Percentiles rank a stretch among this genome's conserved stretches.
Evolutionary conservation across 2,113 vertebrate species (phyloP).

Genomic region (Trichechus manatus): DNA sequence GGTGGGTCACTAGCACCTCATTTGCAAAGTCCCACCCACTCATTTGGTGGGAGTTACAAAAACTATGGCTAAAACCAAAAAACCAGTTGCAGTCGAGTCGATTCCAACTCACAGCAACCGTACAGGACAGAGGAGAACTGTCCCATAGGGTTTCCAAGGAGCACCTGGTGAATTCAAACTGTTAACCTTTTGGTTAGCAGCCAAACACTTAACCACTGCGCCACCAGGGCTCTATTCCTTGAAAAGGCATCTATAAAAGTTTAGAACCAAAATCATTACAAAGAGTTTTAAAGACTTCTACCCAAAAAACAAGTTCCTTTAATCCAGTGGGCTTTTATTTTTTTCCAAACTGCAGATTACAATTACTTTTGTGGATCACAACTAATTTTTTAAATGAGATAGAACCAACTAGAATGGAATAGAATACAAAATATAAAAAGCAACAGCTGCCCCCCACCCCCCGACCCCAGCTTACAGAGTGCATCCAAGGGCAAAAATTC

Average conservation of each 20-base stretch:
- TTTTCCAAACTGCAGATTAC: background rate
- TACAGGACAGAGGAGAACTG: too few relatives aligned
- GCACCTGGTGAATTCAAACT: too few relatives aligned
- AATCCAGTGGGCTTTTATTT: background rate
- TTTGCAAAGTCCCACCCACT: too few relatives aligned
- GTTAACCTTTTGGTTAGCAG: too few relatives aligned
- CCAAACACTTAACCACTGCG: too few relatives aligned
- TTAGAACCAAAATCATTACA: slow-evolving; percentile 36
- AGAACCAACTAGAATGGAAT: background rate
- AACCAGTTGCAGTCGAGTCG: too few relatives aligned
- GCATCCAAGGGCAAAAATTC: background rate
- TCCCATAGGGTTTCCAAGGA: too few relatives aligned
- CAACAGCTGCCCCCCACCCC: background rate
- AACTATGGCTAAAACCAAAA: too few relatives aligned
- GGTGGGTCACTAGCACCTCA: too few relatives aligned
- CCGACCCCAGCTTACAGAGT: background rate
- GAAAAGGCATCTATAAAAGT: background rate
- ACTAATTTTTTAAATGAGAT: background rate
- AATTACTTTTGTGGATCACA: background rate
- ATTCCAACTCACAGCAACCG: too few relatives aligned
- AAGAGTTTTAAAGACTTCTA: slow-evolving; percentile 34
- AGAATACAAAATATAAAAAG: slow-evolving; percentile 10
- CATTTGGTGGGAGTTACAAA: too few relatives aligned
- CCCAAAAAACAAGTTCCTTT: background rate
- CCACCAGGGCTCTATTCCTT: background rate